Evolutionary conservation across 2,113 vertebrate species (phyloP).

Genomic region (Chaetorhynchus papuensis): DNA sequence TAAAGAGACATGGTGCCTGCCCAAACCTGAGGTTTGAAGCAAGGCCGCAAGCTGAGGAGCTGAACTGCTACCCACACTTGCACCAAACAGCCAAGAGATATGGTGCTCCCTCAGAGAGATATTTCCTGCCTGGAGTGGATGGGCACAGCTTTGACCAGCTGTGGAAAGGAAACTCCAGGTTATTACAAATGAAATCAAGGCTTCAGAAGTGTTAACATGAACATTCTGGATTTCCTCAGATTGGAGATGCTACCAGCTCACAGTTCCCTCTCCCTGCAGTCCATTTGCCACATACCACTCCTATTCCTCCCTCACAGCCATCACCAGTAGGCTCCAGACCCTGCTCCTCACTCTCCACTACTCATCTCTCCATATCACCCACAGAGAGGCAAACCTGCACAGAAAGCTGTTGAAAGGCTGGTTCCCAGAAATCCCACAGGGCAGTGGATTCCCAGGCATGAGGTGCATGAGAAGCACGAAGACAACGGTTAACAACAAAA

Average conservation of each 20-base stretch:
- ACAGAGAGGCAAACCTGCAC: neutral
- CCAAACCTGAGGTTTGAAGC: neutral
- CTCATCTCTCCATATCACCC: neutral
- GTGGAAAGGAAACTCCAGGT: neutral
- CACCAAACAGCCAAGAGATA: neutral
- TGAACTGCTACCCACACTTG: neutral
- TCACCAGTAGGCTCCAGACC: neutral
- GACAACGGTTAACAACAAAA: neutral
- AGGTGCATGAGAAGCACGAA: fast-evolving
- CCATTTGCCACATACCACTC: neutral
- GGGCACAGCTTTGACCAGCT: neutral
- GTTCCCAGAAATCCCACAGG: neutral
- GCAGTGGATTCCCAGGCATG: neutral
- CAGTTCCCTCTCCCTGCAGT: neutral
- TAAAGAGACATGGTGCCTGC: neutral
- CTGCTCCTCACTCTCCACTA: neutral
- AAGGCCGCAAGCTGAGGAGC: neutral
- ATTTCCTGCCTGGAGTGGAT: neutral
- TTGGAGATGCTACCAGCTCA: neutral
- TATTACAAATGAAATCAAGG: neutral
- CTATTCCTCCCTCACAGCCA: neutral
- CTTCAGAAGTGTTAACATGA: neutral
- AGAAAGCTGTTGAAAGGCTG: neutral
- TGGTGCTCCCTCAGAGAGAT: neutral
- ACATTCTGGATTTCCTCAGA: neutral